Base-by-base conservation (phyloP, 2,888 invertebrate genomes). In the Epirrita christyi region DNA sequence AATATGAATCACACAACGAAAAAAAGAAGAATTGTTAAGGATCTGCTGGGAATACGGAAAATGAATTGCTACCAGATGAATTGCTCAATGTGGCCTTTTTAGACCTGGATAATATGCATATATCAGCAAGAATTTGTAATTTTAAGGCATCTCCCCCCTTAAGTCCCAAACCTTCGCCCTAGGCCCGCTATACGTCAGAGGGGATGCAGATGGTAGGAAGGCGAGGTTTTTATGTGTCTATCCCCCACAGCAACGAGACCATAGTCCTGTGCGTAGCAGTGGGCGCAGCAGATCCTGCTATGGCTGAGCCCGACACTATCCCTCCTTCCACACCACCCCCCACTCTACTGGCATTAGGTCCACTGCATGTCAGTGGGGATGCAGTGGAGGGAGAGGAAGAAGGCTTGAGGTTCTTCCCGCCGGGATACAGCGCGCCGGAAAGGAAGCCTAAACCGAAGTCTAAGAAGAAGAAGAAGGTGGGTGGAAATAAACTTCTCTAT, bases 321-420 rank as follows among this genome's bases (percentile, higher is more conserved):
- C 91, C 93, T 1, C 95, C 94, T 0, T 85, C 93, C 1, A 93
- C 94, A 0, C 95, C 96, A 0, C 93, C 94, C 0, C 94, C 93
- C 0, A 93, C 93, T 1, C 93, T 97, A 64, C 86, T 93, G 4
- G 89, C 93, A 14, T 91, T 95, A 42, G 94, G 94, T 0, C 96
- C 96, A 0, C 91, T 94, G 14, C 95, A 95, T 76, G 93, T 95
- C 21, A 95, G 96, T 72, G 92, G 93, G 6, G 95, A 96, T 74
- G 88, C 93, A 0, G 94, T 94, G 2, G 85, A 92, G 32, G 96
- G 96, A 0, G 90, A 87, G 28, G 85, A 87, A 45, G 96, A 96
- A 71, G 94, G 95, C 53, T 83, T 88, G 2, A 78, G 92, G 55
- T 95, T 96, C 91, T 96, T 97, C 82, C 96, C 96, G 0, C 88